A percentile compares a stretch with the other conserved stretches of the same genome.
These are phyloP conservation scores for Ips nitidus DNA, from an alignment of 1,140 invertebrate genomes.

Conservation along the genomic window DNA sequence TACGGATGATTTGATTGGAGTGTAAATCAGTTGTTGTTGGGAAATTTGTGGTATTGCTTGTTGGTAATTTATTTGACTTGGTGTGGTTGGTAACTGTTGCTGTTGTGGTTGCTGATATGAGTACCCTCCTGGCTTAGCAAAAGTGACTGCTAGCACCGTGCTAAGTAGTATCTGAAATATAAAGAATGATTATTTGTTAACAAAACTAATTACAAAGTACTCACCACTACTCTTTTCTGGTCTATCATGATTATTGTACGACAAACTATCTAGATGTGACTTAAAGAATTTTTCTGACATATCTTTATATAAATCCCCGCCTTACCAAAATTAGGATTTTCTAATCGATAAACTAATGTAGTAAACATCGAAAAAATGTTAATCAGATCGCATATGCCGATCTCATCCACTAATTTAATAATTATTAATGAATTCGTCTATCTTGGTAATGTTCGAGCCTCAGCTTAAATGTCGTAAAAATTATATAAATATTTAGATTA, in stretches of 20 bases:
- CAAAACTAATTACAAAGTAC: too few relatives aligned
- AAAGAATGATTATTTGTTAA: too few relatives aligned
- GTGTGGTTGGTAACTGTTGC: neutral
- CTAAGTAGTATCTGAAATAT: too few relatives aligned
- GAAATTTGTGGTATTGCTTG: neutral
- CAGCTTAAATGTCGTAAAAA: slow-evolving; percentile 1
- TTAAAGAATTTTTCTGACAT: neutral
- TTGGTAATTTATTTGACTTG: neutral
- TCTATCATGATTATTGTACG: neutral
- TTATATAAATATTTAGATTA: slow-evolving; percentile 13
- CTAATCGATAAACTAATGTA: neutral
- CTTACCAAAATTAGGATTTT: neutral
- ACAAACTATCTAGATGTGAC: neutral
- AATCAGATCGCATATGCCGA: neutral
- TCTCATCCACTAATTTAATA: neutral
- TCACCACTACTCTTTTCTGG: too few relatives aligned
- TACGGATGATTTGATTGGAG: too few relatives aligned
- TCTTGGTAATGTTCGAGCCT: neutral
- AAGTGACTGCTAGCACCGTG: neutral
- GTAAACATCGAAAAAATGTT: neutral
- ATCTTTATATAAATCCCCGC: slow-evolving; percentile 2
- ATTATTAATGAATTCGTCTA: slow-evolving; percentile 1
- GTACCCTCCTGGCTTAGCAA: neutral
- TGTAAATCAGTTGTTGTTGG: neutral
- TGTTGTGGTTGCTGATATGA: neutral